Evolutionary conservation across 1,140 invertebrate genomes (phyloP), one percentile per base, ranked within the genome.

Genomic region (Pogonognathellus flavescens): DNA sequence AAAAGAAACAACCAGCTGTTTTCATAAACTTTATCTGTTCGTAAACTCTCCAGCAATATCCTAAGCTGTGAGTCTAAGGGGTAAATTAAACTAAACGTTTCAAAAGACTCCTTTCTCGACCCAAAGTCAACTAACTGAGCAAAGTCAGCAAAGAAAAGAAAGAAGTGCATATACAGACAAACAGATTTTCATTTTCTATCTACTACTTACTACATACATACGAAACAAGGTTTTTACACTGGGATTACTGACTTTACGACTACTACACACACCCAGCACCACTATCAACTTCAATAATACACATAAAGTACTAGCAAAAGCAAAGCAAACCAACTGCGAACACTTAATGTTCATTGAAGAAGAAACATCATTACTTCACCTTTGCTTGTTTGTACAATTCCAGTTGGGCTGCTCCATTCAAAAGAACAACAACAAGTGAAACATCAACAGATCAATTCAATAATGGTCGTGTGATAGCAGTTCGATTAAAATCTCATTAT

Each of bases 1-100:
- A 89, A 88, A 89, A 88, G 87, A 89, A 90, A 90, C 89, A 89
- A 89, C 86, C 88, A 87, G 89, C 86, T 90, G 89, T 89, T 90
- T 89, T 90, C 87, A 89, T 88, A 89, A 89, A 88, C 88, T 89
- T 88, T 89, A 76, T 76, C 70, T 76, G 14, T 76, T 88, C 89
- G 87, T 90, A 88, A 76, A 76, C 70, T 76, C 10, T 70, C 66
- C 18, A 70, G 22, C 16, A 49, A 76, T 49, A 76, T 76, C 70
- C 70, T 76, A 76, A 76, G 70, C 70, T 76, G 25, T 76, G 31
- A 76, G 70, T 76, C 66, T 31, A 72, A 31, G 31, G 66, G 16
- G 41, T 76, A 76, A 76, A 8, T 76, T 76, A 76, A 76, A 16
- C 31, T 76, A 76, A 76, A 76, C 70, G 70, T 76, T 76, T 76